Conservation (phyloP, 1,140 invertebrate genomes). For the Eurosta solidaginis region DNA sequence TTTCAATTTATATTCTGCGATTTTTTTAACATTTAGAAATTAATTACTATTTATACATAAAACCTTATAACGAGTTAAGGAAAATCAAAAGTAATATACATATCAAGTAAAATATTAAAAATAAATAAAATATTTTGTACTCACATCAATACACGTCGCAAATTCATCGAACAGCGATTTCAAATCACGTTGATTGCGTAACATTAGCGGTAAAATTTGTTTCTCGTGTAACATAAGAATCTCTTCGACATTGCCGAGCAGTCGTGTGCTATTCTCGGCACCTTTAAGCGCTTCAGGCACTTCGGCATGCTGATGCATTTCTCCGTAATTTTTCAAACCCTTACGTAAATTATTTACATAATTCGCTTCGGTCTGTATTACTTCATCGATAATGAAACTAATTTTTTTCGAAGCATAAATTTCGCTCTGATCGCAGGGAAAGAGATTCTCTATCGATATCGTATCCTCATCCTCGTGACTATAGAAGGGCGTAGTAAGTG, state of each 20-base stretch:
- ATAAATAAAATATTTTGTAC: constrained; percentile 31
- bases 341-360: constrained; percentile 54
- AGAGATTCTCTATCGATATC: constrained; percentile 53
- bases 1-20: no score
- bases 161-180: constrained; percentile 56
- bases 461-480: constrained; percentile 58
- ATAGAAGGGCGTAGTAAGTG: background rate
- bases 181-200: constrained; percentile 53
- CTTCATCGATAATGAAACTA: constrained; percentile 55
- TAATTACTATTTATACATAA: no score
- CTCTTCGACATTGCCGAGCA: constrained; percentile 49
- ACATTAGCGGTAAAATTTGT: constrained; percentile 52
- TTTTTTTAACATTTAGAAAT: background rate
- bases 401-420: constrained; percentile 57
- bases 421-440: constrained; percentile 57
- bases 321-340: constrained; percentile 51
- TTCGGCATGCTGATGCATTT: constrained; percentile 40
- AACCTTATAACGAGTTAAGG: no score
- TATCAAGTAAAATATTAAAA: background rate
- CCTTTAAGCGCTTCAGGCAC: constrained; percentile 47
- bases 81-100: background rate
- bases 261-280: constrained; percentile 38
- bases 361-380: constrained; percentile 56
- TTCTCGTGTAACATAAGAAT: constrained; percentile 52
- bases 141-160: constrained; percentile 51